Evolutionary conservation across 2,113 vertebrate species (phyloP).

Genomic region (Trochalopteron elliotii): DNA sequence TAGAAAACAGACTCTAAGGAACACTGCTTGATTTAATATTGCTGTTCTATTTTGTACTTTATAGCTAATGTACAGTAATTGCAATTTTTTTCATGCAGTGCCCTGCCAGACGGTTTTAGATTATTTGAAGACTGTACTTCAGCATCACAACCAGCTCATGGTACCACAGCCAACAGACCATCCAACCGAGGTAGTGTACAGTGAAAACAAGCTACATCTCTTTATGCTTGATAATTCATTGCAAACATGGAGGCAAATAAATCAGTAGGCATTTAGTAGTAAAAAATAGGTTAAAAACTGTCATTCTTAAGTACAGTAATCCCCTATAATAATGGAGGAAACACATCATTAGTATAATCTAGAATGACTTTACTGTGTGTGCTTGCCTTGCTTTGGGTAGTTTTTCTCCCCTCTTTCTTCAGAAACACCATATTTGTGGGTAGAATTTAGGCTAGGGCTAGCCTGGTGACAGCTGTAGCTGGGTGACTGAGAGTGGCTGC

Average conservation of each 20-base stretch:
- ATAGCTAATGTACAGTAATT: neutral
- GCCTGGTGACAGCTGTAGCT: neutral
- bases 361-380: neutral
- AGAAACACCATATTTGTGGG: neutral
- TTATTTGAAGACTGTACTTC: constrained; percentile 94
- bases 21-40: constrained; percentile 2
- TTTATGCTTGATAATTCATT: neutral
- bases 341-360: neutral
- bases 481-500: neutral
- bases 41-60: neutral
- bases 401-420: neutral
- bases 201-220: neutral
- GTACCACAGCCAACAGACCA: constrained; percentile 87
- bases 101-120: constrained; percentile 96
- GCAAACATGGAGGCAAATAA: neutral
- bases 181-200: constrained; percentile 85
- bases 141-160: constrained; percentile 92
- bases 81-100: constrained; percentile 75
- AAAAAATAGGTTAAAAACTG: neutral
- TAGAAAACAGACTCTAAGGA: constrained; percentile 26
- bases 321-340: neutral
- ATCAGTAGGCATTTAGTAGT: neutral
- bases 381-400: neutral
- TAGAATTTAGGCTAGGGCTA: neutral
- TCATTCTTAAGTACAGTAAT: neutral